Evolutionary conservation across 2,797 vertebrate species (phyloP), one percentile per base, ranked within the genome.

Genomic region (Sciurus vulgaris): DNA sequence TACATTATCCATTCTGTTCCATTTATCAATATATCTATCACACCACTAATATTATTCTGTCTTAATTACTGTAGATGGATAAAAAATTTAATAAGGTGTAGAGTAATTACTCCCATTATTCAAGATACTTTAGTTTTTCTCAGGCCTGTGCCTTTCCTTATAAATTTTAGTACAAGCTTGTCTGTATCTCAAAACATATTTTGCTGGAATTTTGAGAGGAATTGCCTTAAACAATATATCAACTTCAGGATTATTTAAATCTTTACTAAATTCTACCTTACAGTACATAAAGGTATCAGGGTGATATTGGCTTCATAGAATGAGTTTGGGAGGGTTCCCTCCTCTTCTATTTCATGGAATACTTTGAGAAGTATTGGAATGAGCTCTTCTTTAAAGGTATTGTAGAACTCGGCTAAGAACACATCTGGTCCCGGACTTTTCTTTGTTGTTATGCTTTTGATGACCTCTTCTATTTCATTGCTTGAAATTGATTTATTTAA

Each of bases 161-260:
- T 13, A 56, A 63, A 51, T 93, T 95, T 93, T 93, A 84, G 47
- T 91, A 63, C 7, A 88, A 74, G 6, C 1, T 72, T 91, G 7
- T 79, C 38, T n/a, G 20, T 47, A 49, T 89, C 35, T 76, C 12
- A 35, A 49, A 95, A 74, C 49, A 72, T 70, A 56, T 1, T 2
- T 82, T 89, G 26, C 44, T 73, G 49, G 38, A 20, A 81, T 77
- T 73, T 89, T 86, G 38, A 41, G n/a, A 91, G 38, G 17, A 86
- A 89, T 67, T 82, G 18, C 18, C 54, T 35, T n/a, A 93, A 89
- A 86, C 38, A 81, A 54, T 41, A 82, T 1, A 72, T 35, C 10
- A 89, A 26, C 47, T 90, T 77, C 9, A 77, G 10, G 6, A 89
- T 11, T 93, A 54, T 10, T 91, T 72, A 77, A 4, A 67, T 44